Conservation (phyloP, 2,113 vertebrate genomes). For the Anhinga rufa region DNA sequence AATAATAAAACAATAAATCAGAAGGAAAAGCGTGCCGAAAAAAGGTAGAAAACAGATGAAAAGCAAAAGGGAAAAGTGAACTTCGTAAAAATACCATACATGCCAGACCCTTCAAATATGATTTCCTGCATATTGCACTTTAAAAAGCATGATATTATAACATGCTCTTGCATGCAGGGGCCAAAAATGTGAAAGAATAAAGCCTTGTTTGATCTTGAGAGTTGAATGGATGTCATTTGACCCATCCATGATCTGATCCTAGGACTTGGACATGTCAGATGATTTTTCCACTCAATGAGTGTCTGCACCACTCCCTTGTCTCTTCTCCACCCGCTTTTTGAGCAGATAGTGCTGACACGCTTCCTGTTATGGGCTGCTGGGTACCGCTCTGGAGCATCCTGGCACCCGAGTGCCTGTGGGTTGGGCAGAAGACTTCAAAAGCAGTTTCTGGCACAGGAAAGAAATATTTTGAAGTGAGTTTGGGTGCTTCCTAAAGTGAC, state of each 20-base stretch:
- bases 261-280: slow-evolving; percentile 24
- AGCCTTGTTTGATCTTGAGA: slow-evolving; percentile 48
- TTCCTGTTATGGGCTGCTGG: slow-evolving; percentile 52
- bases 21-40: slow-evolving; percentile 61
- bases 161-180: neutral
- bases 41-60: slow-evolving; percentile 69
- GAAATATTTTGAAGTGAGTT: slow-evolving; percentile 60
- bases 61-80: slow-evolving; percentile 66
- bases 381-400: slow-evolving; percentile 21
- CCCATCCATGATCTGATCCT: neutral
- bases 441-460: slow-evolving; percentile 33
- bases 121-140: slow-evolving; percentile 67
- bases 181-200: slow-evolving; percentile 43
- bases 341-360: slow-evolving; percentile 50
- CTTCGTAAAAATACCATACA: slow-evolving; percentile 66
- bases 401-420: slow-evolving; percentile 8
- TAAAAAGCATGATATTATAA: slow-evolving; percentile 13
- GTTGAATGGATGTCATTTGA: slow-evolving; percentile 53
- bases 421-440: slow-evolving; percentile 68
- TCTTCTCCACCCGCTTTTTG: neutral
- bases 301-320: neutral
- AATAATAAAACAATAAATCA: slow-evolving; percentile 73
- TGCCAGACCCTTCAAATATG: slow-evolving; percentile 65
- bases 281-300: slow-evolving; percentile 60
- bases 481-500: slow-evolving; percentile 58